phyloP scores from a whole-genome alignment of 2,797 vertebrate genomes.

The Cirrhinus mrigala region DNA sequence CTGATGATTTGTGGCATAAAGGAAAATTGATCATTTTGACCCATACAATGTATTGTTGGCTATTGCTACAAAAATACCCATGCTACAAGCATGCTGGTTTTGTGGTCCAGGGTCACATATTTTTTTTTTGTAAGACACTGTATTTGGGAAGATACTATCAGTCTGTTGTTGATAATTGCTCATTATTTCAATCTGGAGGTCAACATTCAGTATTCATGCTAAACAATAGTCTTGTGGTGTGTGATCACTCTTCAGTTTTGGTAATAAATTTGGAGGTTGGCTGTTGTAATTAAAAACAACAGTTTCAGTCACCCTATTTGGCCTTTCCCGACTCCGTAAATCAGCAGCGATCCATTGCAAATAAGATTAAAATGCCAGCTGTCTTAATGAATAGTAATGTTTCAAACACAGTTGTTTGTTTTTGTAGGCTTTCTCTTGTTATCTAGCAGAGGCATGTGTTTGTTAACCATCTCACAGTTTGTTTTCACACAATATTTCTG shows the following conservation, averaged over 20 bases:
- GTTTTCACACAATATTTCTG: not conserved
- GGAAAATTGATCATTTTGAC: too few relatives aligned
- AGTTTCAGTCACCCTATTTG: not conserved
- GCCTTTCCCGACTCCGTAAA: constrained; percentile 9
- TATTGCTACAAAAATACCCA: too few relatives aligned
- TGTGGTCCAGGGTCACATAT: too few relatives aligned
- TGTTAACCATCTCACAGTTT: constrained; percentile 5
- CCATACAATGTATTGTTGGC: too few relatives aligned
- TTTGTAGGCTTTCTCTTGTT: not conserved
- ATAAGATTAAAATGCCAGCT: not conserved
- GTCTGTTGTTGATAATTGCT: not conserved
- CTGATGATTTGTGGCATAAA: too few relatives aligned
- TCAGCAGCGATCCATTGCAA: constrained; percentile 28
- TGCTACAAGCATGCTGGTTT: too few relatives aligned
- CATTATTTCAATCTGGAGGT: not conserved
- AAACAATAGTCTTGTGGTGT: not conserved
- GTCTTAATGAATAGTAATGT: constrained; percentile 18
- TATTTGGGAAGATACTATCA: too few relatives aligned
- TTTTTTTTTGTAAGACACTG: too few relatives aligned
- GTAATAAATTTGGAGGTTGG: not conserved
- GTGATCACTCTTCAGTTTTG: not conserved
- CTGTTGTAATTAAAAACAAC: not conserved
- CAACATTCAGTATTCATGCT: not conserved
- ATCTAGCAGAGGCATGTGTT: too few relatives aligned
- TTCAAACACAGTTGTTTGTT: not conserved